Evolutionary conservation across 2,113 vertebrate species (phyloP), one percentile per base, ranked within the genome.

Genomic region (Zapus hudsonius): DNA sequence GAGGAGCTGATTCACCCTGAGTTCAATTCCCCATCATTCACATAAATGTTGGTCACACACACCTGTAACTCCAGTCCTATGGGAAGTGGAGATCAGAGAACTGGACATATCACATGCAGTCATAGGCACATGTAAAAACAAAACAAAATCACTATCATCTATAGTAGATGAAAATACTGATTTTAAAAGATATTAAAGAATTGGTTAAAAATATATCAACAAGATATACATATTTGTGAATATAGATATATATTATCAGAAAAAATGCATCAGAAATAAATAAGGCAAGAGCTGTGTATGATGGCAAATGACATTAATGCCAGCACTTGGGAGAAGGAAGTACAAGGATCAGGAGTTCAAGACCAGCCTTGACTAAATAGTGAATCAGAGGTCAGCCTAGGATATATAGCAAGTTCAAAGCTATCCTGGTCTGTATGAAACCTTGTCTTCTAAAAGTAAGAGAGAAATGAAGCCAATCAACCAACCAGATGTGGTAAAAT

Each of bases 151-250:
- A 76, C 13, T 69, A 52, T 5, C 29, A 85, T 55, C 44, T 44
- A 87, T 16, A 74, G 2, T 61, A 66, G 29, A 83, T 78, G 8
- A 42, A 63, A 94, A 79, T 16, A 64, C 25, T 61, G 15, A 27
- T 70, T 69, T 27, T 93, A 61, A 93, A 69, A 74, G 76, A 52
- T 4, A 88, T 13, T 23, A 66, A 84, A 80, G 93, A 17, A 40
- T 19, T 69, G 69, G 55, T 72, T 75, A 57, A 57, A 64, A 40
- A 84, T 1, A 75, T 25, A 63, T 16, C 44, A 63, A n/a, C 20
- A 27, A 20, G 20, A 73, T 22, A 38, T 11, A 52, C 2, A 4
- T 2, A 6, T 55, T 15, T 67, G 20, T 36, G 7, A 17, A 0
- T 12, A 38, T 7, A 55, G 25, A 22, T 83, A 38, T 31, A 76